Conservation (phyloP, 1,140 invertebrate species). For the Drosophila sturtevanti region DNA sequence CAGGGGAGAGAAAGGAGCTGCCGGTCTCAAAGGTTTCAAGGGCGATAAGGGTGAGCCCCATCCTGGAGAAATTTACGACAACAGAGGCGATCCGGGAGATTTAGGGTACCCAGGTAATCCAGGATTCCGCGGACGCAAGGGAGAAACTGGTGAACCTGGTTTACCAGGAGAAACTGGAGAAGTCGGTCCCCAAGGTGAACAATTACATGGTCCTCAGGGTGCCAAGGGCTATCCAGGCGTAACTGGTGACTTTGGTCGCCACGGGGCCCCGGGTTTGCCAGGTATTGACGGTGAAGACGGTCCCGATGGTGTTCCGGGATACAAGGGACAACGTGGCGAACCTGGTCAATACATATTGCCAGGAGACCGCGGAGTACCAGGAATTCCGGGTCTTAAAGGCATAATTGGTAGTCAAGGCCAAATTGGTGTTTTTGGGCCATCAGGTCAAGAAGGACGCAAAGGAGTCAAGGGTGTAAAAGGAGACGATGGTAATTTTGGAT, state of each 20-base stretch:
- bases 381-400: constrained; percentile 83
- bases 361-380: constrained; percentile 80
- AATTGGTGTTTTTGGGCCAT: constrained; percentile 47
- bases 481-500: constrained; percentile 78
- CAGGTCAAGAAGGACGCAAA: constrained; percentile 55
- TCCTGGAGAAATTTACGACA: constrained; percentile 73
- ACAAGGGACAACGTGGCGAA: constrained; percentile 84
- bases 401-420: constrained; percentile 82
- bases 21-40: constrained; percentile 83
- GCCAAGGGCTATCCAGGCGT: constrained; percentile 84
- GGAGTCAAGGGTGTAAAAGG: constrained; percentile 77
- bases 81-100: constrained; percentile 65
- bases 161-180: constrained; percentile 49
- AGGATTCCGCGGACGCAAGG: constrained; percentile 74
- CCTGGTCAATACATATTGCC: constrained; percentile 81
- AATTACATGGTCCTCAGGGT: constrained; percentile 82
- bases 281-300: constrained; percentile 83
- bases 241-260: constrained; percentile 64
- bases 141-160: constrained; percentile 59
- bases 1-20: constrained; percentile 83
- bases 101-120: constrained; percentile 47
- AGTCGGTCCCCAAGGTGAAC: constrained; percentile 55
- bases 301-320: constrained; percentile 82
- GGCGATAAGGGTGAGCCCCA: constrained; percentile 85
- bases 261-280: constrained; percentile 82